phyloP scores from a whole-genome alignment of 1,140 invertebrate genomes.

The Drosophila insularis region DNA sequence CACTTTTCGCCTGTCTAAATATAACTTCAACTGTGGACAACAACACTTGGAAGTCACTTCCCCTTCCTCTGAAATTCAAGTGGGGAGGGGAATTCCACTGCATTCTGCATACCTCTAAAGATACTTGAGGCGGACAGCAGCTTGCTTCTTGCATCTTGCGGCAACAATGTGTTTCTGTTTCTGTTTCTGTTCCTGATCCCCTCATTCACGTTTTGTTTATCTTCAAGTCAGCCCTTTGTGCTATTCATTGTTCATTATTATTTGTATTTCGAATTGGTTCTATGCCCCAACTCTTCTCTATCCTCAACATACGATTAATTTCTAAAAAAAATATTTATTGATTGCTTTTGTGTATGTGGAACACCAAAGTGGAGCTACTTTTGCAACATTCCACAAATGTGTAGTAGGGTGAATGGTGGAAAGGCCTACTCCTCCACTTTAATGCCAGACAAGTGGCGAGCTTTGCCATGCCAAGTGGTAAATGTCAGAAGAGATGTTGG shows the following conservation, averaged over 20 bases:
- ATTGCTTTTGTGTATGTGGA: constrained; percentile 44
- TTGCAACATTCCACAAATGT: constrained; percentile 10
- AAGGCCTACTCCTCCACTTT: constrained; percentile 25
- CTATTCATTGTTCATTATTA: constrained; percentile 61
- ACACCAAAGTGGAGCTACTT: background rate
- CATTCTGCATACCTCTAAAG: constrained; percentile 25
- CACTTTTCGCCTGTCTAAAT: constrained; percentile 11
- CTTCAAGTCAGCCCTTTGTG: constrained; percentile 50
- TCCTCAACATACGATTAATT: constrained; percentile 44
- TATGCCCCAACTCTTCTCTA: background rate
- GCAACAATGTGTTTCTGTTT: constrained; percentile 6
- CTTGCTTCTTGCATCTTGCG: constrained; percentile 42
- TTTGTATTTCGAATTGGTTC: constrained; percentile 57
- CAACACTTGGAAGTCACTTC: constrained; percentile 17
- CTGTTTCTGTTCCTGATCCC: background rate
- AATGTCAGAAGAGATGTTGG: constrained; percentile 25
- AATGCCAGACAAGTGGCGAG: constrained; percentile 50
- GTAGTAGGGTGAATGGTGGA: constrained; percentile 7
- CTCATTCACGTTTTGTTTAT: constrained; percentile 12
- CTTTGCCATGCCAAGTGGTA: constrained; percentile 40
- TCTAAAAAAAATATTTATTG: constrained; percentile 65
- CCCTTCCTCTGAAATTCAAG: background rate
- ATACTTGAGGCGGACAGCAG: constrained; percentile 43
- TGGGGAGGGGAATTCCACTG: background rate
- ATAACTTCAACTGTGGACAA: constrained; percentile 10